Evolutionary conservation across 2,888 invertebrate genomes (phyloP), one percentile per base, ranked within the genome.

Genomic region (Trichopria drosophilae): DNA sequence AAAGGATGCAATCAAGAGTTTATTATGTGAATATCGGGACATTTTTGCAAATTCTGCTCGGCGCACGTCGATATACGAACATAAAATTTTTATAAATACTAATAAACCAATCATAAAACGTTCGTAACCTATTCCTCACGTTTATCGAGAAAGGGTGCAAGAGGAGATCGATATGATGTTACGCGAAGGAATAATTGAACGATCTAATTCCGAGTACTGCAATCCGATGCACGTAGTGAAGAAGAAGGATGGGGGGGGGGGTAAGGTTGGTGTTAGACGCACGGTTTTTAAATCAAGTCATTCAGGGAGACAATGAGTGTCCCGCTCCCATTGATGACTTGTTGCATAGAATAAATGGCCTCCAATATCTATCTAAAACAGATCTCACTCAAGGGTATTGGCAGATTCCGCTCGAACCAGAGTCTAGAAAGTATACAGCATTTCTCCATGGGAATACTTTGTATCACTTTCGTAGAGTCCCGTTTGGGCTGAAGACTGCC

Each of bases 321-420:
- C n/a, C n/a, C n/a, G n/a, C n/a, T n/a, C n/a, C n/a, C n/a, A n/a
- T n/a, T n/a, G n/a, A n/a, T n/a, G n/a, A n/a, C n/a, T n/a, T n/a
- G n/a, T n/a, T n/a, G n/a, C n/a, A n/a, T n/a, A n/a, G n/a, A n/a
- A n/a, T n/a, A n/a, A n/a, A n/a, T n/a, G n/a, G n/a, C n/a, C n/a
- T n/a, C n/a, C n/a, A n/a, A n/a, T n/a, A n/a, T n/a, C 20, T 69
- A 77, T 61, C 67, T 79, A 26, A 73, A 81, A 57, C 77, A 81
- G 23, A 71, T 82, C 31, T 75, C 82, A 12, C 12, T 1, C 19
- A 6, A 9, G 23, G 37, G 4, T 22, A 22, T 10, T 37, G 37
- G 37, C 37, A 37, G n/a, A 10, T 36, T 4, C 37, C 37, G 2
- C 12, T 22, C 5, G n/a, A 18, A n/a, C 22, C 10, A 9, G 22